phyloP scores from a whole-genome alignment of 1,140 invertebrate species.

The Thaumetopoea pityocampa region DNA sequence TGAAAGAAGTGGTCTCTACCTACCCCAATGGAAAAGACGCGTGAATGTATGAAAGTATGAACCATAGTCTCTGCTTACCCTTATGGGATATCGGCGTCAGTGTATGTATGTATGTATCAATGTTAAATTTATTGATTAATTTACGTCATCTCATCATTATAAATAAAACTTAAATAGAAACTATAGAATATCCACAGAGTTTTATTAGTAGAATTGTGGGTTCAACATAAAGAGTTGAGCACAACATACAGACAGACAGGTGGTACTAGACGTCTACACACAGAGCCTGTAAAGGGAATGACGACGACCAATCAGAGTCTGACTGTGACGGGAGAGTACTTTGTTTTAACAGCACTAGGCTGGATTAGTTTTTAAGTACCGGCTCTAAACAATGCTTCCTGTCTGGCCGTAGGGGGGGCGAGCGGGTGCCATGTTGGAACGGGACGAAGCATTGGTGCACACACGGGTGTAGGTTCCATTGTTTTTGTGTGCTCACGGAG shows the following conservation, averaged over 20 bases:
- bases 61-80: too few species aligned
- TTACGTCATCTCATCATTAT: too few species aligned
- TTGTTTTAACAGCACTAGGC: slow-evolving; percentile 63
- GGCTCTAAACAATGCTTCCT: slow-evolving; percentile 46
- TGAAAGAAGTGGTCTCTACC: too few species aligned
- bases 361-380: slow-evolving; percentile 64
- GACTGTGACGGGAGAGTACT: slow-evolving; percentile 47
- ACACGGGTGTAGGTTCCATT: too few species aligned
- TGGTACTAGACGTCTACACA: slow-evolving; percentile 41
- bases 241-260: slow-evolving; percentile 16
- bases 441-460: background rate
- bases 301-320: slow-evolving; percentile 49
- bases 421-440: slow-evolving; percentile 26
- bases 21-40: too few species aligned
- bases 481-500: too few species aligned
- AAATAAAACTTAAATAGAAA: too few species aligned
- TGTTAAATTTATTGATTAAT: too few species aligned
- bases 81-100: too few species aligned
- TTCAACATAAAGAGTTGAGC: slow-evolving; percentile 16
- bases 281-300: slow-evolving; percentile 31
- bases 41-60: too few species aligned
- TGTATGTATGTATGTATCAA: too few species aligned
- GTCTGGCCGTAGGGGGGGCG: slow-evolving; percentile 24
- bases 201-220: slow-evolving; percentile 13
- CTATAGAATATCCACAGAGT: too few species aligned